Base-by-base conservation (phyloP, 2,113 vertebrate species). In the Misgurnus mizolepis region DNA sequence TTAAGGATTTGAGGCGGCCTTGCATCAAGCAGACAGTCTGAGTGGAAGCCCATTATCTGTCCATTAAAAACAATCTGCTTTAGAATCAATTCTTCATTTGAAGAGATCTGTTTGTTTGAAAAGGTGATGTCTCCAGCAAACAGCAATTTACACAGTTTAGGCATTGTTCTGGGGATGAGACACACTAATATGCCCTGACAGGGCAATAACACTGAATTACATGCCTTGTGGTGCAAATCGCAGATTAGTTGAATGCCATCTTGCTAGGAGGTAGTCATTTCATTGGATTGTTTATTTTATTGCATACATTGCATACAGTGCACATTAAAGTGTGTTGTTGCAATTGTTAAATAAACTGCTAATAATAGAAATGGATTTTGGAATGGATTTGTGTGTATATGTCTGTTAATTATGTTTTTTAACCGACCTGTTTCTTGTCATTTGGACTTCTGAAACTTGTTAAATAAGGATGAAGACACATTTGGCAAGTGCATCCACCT, bases 31-130 rank as follows among this genome's bases (percentile, higher is more conserved):
- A 80, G 78, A 79, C 83, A 78, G 81, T 64, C 71, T 82, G 76
- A 83, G 79, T 70, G 77, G 55, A 68, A 62, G 39, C 80, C 45
- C 71, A 84, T 82, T 76, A 82, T 81, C 62, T 67, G 67, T 77
- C 67, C 74, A 79, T 77, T 86, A 72, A 74, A 74, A 65, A 82
- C 66, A 87, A 65, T 72, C 58, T 77, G 78, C 53, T 81, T 80
- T 75, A 73, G 72, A 80, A 81, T 78, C 68, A 72, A 84, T 78
- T 81, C 66, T 78, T 74, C 68, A 74, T 64, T 78, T 14, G 61
- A 58, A 3, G 66, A 58, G 49, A 74, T 70, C 12, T 56, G 56
- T 58, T 27, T 45, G 40, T 69, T 71, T 74, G 62, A 69, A 81
- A 81, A 71, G 68, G 74, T 73, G 64, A 58, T 11, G 43, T 45